A percentile compares a stretch with the other conserved stretches of the same genome.
phyloP scores from a whole-genome alignment of 2,113 vertebrate genomes.

The Meles meles region DNA sequence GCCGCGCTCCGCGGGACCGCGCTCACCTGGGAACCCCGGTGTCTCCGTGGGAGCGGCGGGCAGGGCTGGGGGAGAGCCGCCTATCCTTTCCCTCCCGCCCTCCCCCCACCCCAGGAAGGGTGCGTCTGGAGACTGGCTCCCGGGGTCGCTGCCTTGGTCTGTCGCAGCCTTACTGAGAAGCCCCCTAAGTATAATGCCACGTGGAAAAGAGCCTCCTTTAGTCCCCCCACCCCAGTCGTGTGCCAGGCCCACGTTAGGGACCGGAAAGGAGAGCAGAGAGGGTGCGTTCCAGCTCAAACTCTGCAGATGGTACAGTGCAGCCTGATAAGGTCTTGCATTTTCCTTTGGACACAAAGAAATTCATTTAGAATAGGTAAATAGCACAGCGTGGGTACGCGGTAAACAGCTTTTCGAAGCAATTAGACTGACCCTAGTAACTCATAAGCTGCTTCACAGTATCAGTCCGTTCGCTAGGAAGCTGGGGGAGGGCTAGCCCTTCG shows the following conservation, averaged over 20 bases:
- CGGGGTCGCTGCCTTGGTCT: too few relatives aligned
- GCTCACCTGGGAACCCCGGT: background rate
- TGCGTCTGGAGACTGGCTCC: background rate
- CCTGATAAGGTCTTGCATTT: background rate
- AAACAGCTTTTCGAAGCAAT: background rate
- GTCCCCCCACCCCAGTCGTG: accelerated
- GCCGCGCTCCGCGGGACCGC: background rate
- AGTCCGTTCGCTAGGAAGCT: background rate
- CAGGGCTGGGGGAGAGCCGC: background rate
- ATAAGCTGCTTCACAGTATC: background rate
- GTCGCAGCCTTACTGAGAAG: background rate
- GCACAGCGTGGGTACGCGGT: background rate
- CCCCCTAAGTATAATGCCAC: background rate
- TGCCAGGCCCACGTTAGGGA: background rate
- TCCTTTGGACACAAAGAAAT: background rate
- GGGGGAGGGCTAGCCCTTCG: background rate
- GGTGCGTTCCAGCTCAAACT: background rate
- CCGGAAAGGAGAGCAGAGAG: background rate
- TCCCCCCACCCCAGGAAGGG: background rate
- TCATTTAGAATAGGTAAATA: background rate
- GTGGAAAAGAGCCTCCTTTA: background rate
- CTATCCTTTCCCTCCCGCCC: background rate
- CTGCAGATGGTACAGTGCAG: background rate
- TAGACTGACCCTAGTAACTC: background rate
- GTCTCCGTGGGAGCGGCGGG: background rate